These are phyloP conservation scores for Gymnoscelis rufifasciata DNA, from an alignment of 2,888 invertebrate species.

Conservation along the genomic window DNA sequence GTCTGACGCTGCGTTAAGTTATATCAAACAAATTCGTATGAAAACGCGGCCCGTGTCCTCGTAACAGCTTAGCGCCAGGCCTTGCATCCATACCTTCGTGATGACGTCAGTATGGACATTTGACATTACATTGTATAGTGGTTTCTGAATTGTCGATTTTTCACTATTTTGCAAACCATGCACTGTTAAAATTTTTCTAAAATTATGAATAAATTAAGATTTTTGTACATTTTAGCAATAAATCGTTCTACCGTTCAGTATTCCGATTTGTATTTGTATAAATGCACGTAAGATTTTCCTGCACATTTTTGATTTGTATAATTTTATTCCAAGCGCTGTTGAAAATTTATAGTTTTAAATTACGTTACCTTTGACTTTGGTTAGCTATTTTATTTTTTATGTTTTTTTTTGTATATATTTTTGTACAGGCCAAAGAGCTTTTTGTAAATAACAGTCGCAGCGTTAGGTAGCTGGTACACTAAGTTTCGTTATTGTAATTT, in stretches of 20 bases:
- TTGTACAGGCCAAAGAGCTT: constrained; percentile 78
- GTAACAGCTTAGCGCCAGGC: no score
- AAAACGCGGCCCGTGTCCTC: no score
- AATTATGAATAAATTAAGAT: constrained; percentile 12
- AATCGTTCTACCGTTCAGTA: constrained; percentile 55
- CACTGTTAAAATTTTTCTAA: constrained; percentile 5
- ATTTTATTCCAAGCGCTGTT: constrained; percentile 53
- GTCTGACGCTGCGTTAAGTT: no score
- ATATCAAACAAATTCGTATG: no score
- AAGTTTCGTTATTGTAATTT: constrained; percentile 76
- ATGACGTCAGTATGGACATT: constrained; percentile 6
- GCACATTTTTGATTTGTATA: constrained; percentile 34
- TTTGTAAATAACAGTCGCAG: constrained; percentile 67
- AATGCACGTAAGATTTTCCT: constrained; percentile 25
- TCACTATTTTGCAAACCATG: no score
- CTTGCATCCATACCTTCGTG: constrained; percentile 7
- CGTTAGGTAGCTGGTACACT: constrained; percentile 52
- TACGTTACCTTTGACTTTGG: constrained; percentile 62
- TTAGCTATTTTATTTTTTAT: constrained; percentile 58
- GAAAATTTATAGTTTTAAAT: constrained; percentile 72
- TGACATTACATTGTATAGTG: not conserved
- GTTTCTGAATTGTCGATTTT: no score
- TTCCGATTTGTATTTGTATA: constrained; percentile 35
- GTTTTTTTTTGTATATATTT: constrained; percentile 57
- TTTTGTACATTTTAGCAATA: constrained; percentile 26